Percentiles rank a stretch among this genome's conserved stretches.
Conservation (phyloP, 2,113 vertebrate genomes). For the Sylvietta virens region DNA sequence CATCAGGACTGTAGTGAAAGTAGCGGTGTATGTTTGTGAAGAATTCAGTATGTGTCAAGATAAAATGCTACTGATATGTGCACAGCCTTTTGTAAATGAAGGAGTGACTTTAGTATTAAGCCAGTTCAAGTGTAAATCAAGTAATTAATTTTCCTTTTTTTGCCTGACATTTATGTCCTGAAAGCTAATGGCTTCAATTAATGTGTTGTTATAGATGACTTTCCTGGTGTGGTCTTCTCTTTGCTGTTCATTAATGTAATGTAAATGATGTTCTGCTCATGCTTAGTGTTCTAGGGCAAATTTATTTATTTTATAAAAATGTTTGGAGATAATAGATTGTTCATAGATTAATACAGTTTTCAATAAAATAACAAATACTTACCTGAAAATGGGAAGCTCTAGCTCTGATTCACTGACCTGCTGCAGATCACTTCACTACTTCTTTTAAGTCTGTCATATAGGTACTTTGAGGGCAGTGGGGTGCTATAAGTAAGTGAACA, state of each 20-base stretch:
- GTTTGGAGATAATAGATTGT: neutral
- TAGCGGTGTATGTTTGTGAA: neutral
- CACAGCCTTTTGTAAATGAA: neutral
- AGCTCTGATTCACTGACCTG: neutral
- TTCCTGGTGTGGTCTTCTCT: neutral
- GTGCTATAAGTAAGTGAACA: neutral
- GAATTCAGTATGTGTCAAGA: neutral
- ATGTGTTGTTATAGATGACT: neutral
- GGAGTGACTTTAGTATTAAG: neutral
- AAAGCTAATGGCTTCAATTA: neutral
- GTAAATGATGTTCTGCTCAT: neutral
- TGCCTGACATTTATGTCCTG: neutral
- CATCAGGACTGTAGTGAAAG: neutral
- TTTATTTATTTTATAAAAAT: neutral
- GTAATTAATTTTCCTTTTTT: neutral
- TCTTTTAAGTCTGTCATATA: neutral
- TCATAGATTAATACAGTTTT: neutral
- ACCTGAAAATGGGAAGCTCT: neutral
- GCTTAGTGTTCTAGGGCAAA: neutral
- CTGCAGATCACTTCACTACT: neutral
- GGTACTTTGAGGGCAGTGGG: fast-evolving
- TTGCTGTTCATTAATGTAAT: neutral
- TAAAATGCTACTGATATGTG: neutral
- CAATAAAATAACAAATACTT: neutral
- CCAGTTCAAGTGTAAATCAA: neutral